Conservation (phyloP, 2,888 invertebrate species). For the Odiellus spinosus region DNA sequence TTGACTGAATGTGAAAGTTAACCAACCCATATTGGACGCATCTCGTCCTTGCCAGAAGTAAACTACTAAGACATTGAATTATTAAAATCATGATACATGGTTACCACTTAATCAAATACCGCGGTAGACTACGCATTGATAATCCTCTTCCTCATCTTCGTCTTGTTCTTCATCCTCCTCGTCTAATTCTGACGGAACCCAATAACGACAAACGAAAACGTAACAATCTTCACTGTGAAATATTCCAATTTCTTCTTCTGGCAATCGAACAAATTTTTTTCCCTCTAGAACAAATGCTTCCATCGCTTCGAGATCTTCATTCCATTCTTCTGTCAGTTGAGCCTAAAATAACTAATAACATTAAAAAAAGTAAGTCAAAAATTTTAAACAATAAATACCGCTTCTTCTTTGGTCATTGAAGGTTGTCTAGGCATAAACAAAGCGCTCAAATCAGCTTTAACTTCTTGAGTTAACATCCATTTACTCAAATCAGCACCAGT, state of each 20-base stretch:
- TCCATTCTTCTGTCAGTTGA: conserved; percentile 86
- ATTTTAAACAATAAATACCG: conserved; percentile 30
- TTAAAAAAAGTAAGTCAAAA: background rate
- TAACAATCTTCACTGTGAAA: conserved; percentile 94
- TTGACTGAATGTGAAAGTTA: conserved; percentile 90
- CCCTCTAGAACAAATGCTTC: conserved; percentile 93
- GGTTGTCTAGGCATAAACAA: conserved; percentile 89
- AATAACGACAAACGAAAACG: conserved; percentile 92
- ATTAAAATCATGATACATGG: no score
- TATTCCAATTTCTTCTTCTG: conserved; percentile 75
- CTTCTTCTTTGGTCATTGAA: conserved; percentile 65
- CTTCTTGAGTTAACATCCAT: conserved; percentile 32
- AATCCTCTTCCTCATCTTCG: conserved; percentile 51
- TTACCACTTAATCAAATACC: no score
- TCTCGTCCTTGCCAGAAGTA: conserved; percentile 98
- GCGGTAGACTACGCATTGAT: conserved; percentile 66
- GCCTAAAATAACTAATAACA: conserved; percentile 27
- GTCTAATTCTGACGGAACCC: conserved; percentile 52
- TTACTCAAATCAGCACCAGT: conserved; percentile 84
- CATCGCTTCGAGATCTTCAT: conserved; percentile 95
- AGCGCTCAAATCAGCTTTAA: conserved; percentile 74
- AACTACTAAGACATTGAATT: no score
- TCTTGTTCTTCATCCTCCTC: conserved; percentile 23
- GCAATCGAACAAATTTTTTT: conserved; percentile 88
- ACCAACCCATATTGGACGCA: conserved; percentile 98